These are phyloP conservation scores for Kryptolebias marmoratus DNA, from an alignment of 2,113 vertebrate species.

Conservation along the genomic window DNA sequence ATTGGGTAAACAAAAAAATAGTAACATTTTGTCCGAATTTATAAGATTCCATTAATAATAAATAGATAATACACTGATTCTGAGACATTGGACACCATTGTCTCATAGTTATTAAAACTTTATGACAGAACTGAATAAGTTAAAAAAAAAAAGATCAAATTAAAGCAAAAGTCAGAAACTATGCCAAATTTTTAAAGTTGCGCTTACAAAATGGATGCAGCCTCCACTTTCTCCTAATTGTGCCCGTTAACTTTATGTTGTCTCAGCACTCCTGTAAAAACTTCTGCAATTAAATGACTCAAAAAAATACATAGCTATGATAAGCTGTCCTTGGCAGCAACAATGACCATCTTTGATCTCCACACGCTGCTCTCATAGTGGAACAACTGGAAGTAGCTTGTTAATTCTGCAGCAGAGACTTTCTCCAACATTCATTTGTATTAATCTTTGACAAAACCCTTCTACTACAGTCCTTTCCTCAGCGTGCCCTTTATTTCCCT, in stretches of 20 bases:
- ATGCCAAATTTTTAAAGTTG: slow-evolving; percentile 44
- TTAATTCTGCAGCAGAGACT: slow-evolving; percentile 64
- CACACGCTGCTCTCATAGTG: slow-evolving; percentile 48
- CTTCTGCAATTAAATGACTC: slow-evolving; percentile 74
- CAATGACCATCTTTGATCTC: slow-evolving; percentile 78
- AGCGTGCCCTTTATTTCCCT: slow-evolving; percentile 18
- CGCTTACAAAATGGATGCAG: slow-evolving; percentile 30
- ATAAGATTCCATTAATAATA: background rate
- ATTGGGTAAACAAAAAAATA: background rate
- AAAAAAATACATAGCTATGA: slow-evolving; percentile 68
- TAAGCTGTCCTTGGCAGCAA: slow-evolving; percentile 77
- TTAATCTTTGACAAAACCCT: slow-evolving; percentile 50
- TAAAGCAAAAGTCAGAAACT: slow-evolving; percentile 16
- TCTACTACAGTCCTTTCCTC: slow-evolving; percentile 14
- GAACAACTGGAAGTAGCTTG: slow-evolving; percentile 73
- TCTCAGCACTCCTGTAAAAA: slow-evolving; percentile 69
- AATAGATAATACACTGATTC: no score
- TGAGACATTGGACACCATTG: background rate
- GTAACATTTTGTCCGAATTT: background rate
- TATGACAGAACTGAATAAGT: background rate
- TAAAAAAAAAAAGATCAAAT: background rate
- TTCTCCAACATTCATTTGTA: slow-evolving; percentile 34
- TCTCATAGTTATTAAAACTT: background rate
- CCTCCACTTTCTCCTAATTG: slow-evolving; percentile 39
- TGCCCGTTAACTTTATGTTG: slow-evolving; percentile 62